These are phyloP conservation scores for Eudyptes chrysolophus DNA, from an alignment of 2,113 vertebrate species.

Conservation along the genomic window DNA sequence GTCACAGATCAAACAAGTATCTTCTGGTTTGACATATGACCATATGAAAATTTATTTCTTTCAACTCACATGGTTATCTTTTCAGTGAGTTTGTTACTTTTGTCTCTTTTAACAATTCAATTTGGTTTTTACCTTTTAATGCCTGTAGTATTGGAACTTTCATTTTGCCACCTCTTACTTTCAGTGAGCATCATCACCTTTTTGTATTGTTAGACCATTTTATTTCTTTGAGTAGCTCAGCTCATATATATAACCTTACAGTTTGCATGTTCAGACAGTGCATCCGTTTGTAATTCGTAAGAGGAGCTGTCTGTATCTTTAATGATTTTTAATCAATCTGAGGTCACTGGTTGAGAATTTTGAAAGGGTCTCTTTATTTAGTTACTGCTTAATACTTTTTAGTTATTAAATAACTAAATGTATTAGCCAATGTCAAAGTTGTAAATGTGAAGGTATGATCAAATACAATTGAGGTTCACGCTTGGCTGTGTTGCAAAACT, in stretches of 20 bases:
- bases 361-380: not conserved
- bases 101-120: not conserved
- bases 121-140: not conserved
- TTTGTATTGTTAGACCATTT: not conserved
- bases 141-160: not conserved
- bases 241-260: not conserved
- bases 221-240: not conserved
- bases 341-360: not conserved
- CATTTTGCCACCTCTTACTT: not conserved
- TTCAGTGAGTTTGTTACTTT: not conserved
- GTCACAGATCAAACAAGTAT: not conserved
- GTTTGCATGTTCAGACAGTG: not conserved
- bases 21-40: not conserved
- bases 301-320: not conserved
- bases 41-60: not conserved
- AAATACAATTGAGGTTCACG: not conserved
- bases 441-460: not conserved
- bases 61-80: rapidly evolving
- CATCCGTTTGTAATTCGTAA: not conserved
- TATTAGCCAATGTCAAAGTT: not conserved
- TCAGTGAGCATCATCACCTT: not conserved
- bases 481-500: not conserved
- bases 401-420: not conserved
- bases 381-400: not conserved
- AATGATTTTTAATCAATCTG: not conserved